Conservation (phyloP, 2,113 vertebrate species). For the Cyanocitta stelleri region DNA sequence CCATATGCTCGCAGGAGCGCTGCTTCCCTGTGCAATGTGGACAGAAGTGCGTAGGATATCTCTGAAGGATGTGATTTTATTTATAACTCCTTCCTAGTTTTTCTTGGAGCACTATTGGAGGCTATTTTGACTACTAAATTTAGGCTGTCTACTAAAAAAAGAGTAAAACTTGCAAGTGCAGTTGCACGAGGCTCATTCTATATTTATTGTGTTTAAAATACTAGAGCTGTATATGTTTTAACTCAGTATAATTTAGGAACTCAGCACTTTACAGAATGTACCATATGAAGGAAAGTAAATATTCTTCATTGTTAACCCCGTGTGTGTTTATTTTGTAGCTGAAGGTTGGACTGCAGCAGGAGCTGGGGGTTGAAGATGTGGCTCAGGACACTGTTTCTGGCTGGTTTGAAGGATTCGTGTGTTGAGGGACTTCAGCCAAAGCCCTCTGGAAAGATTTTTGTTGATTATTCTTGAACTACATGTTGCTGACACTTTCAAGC, state of each 20-base stretch:
- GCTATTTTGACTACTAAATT: not conserved
- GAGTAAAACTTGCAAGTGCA: not conserved
- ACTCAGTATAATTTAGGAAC: not conserved
- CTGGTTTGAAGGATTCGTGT: not conserved
- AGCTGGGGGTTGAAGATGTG: not conserved
- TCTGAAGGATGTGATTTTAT: constrained; percentile 37
- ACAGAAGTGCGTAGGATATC: not conserved
- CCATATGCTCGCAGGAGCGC: not conserved
- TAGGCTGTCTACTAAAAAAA: not conserved
- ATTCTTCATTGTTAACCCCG: not conserved
- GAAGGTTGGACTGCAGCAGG: not conserved
- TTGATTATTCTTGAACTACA: not conserved
- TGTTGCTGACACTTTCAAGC: not conserved
- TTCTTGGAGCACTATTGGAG: not conserved
- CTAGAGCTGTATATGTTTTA: not conserved
- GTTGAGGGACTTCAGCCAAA: not conserved
- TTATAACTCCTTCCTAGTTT: constrained; percentile 28
- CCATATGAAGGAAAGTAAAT: constrained; percentile 12
- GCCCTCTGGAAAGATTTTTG: not conserved
- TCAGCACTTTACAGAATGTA: constrained; percentile 33
- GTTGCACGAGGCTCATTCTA: constrained; percentile 10
- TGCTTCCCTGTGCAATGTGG: not conserved
- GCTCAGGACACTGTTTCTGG: not conserved
- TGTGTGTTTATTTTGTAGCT: not conserved
- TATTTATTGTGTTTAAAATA: constrained; percentile 35